Percentiles rank a stretch among this genome's conserved stretches.
Conservation (phyloP, 2,797 vertebrate species). For the Gymnothorax javanicus region DNA sequence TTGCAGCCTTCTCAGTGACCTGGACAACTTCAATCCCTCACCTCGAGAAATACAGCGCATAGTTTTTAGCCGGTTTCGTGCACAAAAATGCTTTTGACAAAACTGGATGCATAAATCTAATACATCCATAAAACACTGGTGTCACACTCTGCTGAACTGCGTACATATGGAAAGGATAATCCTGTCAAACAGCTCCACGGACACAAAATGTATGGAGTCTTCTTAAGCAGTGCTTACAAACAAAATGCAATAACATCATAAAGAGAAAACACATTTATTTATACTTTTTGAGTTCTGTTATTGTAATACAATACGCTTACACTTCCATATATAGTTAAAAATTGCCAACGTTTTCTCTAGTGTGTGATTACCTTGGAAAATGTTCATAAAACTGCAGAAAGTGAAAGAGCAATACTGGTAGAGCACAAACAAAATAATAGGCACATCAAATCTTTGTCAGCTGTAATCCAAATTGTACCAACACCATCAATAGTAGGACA, state of each 20-base stretch:
- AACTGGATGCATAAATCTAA: background rate
- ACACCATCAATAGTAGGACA: conserved; percentile 67
- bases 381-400: background rate
- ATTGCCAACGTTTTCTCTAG: background rate
- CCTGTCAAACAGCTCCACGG: background rate
- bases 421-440: background rate
- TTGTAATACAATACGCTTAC: background rate
- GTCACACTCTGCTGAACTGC: background rate
- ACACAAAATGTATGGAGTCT: background rate
- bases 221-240: background rate
- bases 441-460: background rate
- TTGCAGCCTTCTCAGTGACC: background rate
- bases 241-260: background rate
- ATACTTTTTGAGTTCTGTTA: background rate
- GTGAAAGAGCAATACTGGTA: background rate
- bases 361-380: background rate
- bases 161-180: background rate
- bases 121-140: background rate
- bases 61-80: background rate
- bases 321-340: background rate
- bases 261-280: background rate
- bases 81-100: background rate
- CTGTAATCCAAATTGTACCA: conserved; percentile 65
- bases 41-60: background rate
- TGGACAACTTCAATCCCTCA: background rate